phyloP scores from a whole-genome alignment of 1,140 invertebrate species.

The Drosophila suzukii region DNA sequence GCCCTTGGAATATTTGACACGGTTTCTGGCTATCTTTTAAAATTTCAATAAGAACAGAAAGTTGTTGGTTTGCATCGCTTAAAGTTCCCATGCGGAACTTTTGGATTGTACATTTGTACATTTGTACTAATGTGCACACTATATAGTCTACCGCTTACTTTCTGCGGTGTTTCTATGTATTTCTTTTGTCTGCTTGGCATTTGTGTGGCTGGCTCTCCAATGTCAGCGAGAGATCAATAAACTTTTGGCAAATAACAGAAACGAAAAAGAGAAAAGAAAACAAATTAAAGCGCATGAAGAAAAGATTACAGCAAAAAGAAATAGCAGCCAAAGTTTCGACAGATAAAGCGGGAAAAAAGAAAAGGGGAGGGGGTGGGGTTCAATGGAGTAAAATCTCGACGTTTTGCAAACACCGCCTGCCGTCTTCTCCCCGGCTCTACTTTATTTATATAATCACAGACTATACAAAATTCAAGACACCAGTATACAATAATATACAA shows the following conservation, averaged over 20 bases:
- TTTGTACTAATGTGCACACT: background rate
- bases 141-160: background rate
- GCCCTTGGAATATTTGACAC: conserved; percentile 78
- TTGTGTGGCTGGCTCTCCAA: conserved; percentile 40
- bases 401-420: conserved; percentile 61
- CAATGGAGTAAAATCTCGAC: conserved; percentile 49
- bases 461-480: conserved; percentile 11
- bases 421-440: conserved; percentile 4
- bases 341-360: conserved; percentile 9
- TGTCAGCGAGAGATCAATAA: conserved; percentile 74
- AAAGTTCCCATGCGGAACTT: background rate
- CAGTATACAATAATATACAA: conserved; percentile 27
- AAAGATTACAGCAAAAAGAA: conserved; percentile 69
- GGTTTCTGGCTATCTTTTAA: conserved; percentile 46
- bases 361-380: background rate
- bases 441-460: conserved; percentile 59
- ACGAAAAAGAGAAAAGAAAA: conserved; percentile 69
- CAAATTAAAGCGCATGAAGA: conserved; percentile 73
- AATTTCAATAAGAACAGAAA: conserved; percentile 3
- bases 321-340: conserved; percentile 39
- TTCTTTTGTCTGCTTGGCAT: conserved; percentile 26
- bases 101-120: background rate
- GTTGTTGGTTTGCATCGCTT: too few relatives aligned
- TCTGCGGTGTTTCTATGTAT: conserved; percentile 6
- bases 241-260: conserved; percentile 82